Percentiles rank a stretch among this genome's conserved stretches.
Evolutionary conservation across 1,140 invertebrate genomes (phyloP).

Genomic region (Meloidogyne exigua): DNA sequence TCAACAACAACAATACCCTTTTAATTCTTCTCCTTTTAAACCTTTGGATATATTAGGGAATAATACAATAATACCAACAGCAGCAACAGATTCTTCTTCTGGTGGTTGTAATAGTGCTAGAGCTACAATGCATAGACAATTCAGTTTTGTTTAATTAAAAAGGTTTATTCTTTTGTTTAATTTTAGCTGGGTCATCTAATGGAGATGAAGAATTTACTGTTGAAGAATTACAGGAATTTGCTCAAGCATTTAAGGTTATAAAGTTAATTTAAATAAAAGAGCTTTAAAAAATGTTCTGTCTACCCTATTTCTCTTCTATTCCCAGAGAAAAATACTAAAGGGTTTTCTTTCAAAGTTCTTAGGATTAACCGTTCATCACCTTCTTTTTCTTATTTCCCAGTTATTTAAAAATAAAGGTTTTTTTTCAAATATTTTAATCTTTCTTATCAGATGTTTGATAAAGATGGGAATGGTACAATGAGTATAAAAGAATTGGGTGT

Average conservation of each 20-base stretch:
- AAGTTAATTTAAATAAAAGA: constrained; percentile 13
- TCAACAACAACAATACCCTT: not conserved
- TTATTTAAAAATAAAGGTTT: too few relatives aligned
- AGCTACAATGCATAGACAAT: constrained; percentile 28
- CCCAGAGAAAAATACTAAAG: too few relatives aligned
- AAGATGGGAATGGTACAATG: constrained; percentile 63
- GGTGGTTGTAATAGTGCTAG: constrained; percentile 1
- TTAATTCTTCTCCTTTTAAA: not conserved
- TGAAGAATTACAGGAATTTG: constrained; percentile 63
- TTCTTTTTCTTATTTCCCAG: too few relatives aligned
- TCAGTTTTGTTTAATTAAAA: constrained; percentile 50
- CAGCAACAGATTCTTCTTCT: constrained; percentile 1
- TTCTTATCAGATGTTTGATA: constrained; percentile 56
- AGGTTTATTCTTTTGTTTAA: not conserved
- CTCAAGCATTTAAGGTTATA: constrained; percentile 58
- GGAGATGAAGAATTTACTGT: constrained; percentile 61
- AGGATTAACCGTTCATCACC: too few relatives aligned
- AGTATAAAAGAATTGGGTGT: constrained; percentile 63
- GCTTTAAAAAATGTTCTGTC: too few relatives aligned
- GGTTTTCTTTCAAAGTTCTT: too few relatives aligned
- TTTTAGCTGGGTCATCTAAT: constrained; percentile 54
- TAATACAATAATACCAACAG: too few relatives aligned
- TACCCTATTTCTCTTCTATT: too few relatives aligned
- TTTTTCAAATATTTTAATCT: too few relatives aligned
- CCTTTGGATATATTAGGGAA: constrained; percentile 8